phyloP scores from a whole-genome alignment of 2,888 invertebrate species.

The Zygaena filipendulae region DNA sequence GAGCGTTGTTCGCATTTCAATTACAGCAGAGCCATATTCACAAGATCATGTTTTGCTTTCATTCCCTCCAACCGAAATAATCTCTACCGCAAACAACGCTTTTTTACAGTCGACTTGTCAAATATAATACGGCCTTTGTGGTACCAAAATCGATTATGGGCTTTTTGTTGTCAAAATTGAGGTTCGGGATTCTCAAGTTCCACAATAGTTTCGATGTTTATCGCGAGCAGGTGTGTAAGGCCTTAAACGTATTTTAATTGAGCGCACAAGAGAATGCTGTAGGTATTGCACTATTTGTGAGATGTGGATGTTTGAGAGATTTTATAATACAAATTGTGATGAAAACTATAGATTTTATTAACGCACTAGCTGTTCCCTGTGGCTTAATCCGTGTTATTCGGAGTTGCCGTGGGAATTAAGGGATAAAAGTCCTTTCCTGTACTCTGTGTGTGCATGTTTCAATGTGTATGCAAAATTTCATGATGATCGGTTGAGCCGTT shows the following conservation, averaged over 20 bases:
- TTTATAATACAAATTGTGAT: slow-evolving; percentile 2
- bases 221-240: slow-evolving; percentile 52
- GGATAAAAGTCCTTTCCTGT: too few species aligned
- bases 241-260: slow-evolving; percentile 61
- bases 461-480: too few species aligned
- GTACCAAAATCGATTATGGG: slow-evolving; percentile 62
- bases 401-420: too few species aligned
- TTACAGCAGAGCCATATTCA: slow-evolving; percentile 54
- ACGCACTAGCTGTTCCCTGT: too few species aligned
- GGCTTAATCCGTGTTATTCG: too few species aligned
- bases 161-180: slow-evolving; percentile 69
- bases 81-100: slow-evolving; percentile 64
- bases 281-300: slow-evolving; percentile 16
- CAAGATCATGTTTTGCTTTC: slow-evolving; percentile 63
- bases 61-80: slow-evolving; percentile 68
- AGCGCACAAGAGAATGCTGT: slow-evolving; percentile 34
- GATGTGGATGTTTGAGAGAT: slow-evolving; percentile 10
- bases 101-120: slow-evolving; percentile 64
- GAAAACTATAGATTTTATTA: background rate
- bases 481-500: too few species aligned
- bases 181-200: slow-evolving; percentile 61
- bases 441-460: too few species aligned
- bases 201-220: slow-evolving; percentile 65
- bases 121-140: slow-evolving; percentile 62
- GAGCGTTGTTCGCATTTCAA: slow-evolving; percentile 56